Percentiles rank a stretch among this genome's conserved stretches.
Evolutionary conservation across 2,113 vertebrate species (phyloP).

Genomic region (Toxotes jaculatrix): DNA sequence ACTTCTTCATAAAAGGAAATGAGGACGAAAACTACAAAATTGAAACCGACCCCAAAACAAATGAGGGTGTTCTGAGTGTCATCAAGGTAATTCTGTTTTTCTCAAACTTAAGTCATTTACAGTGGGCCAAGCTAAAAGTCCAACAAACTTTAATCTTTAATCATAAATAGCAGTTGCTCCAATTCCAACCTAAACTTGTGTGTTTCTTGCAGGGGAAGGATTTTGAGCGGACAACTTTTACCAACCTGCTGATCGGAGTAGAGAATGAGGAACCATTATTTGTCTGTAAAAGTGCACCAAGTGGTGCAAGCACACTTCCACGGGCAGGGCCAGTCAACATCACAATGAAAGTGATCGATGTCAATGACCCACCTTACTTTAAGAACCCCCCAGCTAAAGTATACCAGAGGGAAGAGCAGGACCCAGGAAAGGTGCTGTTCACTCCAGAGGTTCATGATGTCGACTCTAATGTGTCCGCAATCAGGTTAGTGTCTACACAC

Average conservation of each 20-base stretch:
- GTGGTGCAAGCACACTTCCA: rapidly evolving
- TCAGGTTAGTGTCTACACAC: conserved; percentile 64
- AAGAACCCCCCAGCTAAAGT: not conserved
- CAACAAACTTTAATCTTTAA: not conserved
- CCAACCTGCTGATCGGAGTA: conserved; percentile 74
- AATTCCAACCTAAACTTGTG: not conserved
- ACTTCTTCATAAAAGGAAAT: conserved; percentile 81
- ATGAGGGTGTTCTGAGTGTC: conserved; percentile 86
- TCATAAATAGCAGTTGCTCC: not conserved
- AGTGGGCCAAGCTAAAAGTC: not conserved
- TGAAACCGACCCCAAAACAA: conserved; percentile 84
- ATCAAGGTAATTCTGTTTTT: conserved; percentile 81
- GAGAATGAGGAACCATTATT: conserved; percentile 82
- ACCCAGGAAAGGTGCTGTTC: conserved; percentile 77
- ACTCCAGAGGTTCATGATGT: conserved; percentile 70
- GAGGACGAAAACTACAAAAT: conserved; percentile 80
- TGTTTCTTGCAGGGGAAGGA: conserved; percentile 78
- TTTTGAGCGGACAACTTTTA: conserved; percentile 51
- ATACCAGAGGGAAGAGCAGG: conserved; percentile 73
- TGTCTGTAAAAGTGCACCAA: conserved; percentile 59
- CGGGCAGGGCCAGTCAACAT: conserved; percentile 34
- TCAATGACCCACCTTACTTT: conserved; percentile 83
- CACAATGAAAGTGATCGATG: conserved; percentile 70
- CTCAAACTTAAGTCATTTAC: not conserved
- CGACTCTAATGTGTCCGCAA: conserved; percentile 55